Evolutionary conservation across 1,140 invertebrate genomes (phyloP), one percentile per base, ranked within the genome.

Genomic region (Tetranychus cinnabarinus): DNA sequence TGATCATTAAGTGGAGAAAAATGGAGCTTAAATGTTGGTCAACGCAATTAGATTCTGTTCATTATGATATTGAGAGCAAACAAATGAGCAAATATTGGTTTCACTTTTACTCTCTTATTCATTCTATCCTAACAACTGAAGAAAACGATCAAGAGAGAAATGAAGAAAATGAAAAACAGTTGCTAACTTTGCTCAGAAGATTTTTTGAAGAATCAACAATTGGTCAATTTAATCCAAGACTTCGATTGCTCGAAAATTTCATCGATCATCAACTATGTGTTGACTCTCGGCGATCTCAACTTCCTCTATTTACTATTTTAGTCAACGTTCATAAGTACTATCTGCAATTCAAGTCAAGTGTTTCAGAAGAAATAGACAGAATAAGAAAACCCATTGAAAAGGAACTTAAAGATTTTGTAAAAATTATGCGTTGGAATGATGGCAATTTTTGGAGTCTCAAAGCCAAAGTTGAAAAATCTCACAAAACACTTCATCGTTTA

Each of bases 401-500:
- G 73, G 85, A 90, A 71, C 69, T 97, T 23, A 68, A 78, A 64
- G 87, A 93, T 63, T 91, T 89, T 71, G 85, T 97, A 0, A 95
- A 96, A 71, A 95, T 97, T 52, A 84, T 83, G n/a, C 77, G 86
- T 42, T 97, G 91, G 85, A 91, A 87, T 69, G 91, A 97, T 68
- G 80, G 91, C 1, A 95, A 85, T 69, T 92, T 92, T 70, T 95
- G 86, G 80, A 81, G 87, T n/a, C 80, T 97, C 8, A 89, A 87
- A 65, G 81, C 85, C 65, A 67, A 84, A 4, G 80, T 91, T 3
- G 80, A 85, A 35, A 91, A 88, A 71, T 84, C 86, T 1, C 88
- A 95, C 69, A 81, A 83, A 64, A 87, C 82, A 34, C 70, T 97
- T 1, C 83, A 85, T 66, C 91, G 90, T 71, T 82, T 83, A 66